Conservation (phyloP, 1,140 invertebrate genomes). For the Chionoecetes opilio region DNA sequence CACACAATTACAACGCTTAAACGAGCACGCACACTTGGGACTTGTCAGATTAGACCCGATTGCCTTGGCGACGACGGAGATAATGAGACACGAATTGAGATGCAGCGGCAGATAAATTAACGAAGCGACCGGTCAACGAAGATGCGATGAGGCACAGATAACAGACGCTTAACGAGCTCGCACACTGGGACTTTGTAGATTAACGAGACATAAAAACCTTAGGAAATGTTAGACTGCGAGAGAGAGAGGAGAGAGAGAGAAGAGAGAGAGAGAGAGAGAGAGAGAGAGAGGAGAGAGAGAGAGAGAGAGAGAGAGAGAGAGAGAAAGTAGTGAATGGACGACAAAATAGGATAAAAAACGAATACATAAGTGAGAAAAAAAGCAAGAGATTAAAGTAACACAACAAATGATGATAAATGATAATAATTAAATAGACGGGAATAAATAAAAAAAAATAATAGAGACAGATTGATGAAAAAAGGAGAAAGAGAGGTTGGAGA, state of each 20-base stretch:
- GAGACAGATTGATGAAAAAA: too few species aligned
- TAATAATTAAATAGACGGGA: too few species aligned
- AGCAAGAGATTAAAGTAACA: too few species aligned
- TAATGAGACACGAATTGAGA: conserved; percentile 29
- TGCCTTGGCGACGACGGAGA: not conserved
- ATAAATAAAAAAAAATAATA: too few species aligned
- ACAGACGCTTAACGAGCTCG: conserved; percentile 4
- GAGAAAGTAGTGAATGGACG: not conserved
- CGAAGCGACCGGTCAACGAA: not conserved
- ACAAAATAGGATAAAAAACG: not conserved
- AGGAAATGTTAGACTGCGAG: not conserved
- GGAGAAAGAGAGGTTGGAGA: too few species aligned
- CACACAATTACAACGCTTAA: not conserved
- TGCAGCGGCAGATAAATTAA: conserved; percentile 2
- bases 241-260: not conserved
- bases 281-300: conserved; percentile 32
- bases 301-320: not conserved
- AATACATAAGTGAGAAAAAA: too few species aligned
- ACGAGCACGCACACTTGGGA: conserved; percentile 4
- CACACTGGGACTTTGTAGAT: not conserved
- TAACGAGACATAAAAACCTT: conserved; percentile 21
- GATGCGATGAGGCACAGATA: not conserved
- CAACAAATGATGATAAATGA: too few species aligned
- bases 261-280: not conserved
- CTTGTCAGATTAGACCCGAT: not conserved